Conservation (phyloP, 2,888 invertebrate species). For the Pyrgus malvae region DNA sequence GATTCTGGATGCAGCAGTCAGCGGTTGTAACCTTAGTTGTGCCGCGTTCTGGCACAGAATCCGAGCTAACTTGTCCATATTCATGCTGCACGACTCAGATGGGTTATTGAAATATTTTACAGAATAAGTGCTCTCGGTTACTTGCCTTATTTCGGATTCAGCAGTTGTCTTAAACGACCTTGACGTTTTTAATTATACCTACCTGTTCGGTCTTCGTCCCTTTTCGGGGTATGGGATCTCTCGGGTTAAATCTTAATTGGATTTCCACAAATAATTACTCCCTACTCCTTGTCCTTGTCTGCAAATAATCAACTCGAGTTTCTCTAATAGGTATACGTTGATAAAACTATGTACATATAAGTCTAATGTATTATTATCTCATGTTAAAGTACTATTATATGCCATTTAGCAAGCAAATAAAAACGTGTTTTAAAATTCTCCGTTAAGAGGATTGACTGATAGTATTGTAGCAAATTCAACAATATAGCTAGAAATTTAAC, state of each 20-base stretch:
- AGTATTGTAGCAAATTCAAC: too few species aligned
- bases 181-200: constrained; percentile 24
- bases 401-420: too few species aligned
- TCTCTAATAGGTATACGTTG: not conserved
- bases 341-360: too few species aligned
- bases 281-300: constrained; percentile 9
- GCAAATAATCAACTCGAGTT: not conserved
- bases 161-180: constrained; percentile 7
- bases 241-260: constrained; percentile 26
- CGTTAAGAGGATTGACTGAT: too few species aligned
- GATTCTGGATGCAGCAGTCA: constrained; percentile 73
- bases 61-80: constrained; percentile 60
- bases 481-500: too few species aligned
- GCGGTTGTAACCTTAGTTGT: constrained; percentile 67
- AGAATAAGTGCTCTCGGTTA: constrained; percentile 11
- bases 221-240: constrained; percentile 9
- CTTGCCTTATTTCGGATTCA: not conserved
- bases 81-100: constrained; percentile 41
- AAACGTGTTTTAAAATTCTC: too few species aligned
- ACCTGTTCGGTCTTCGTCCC: constrained; percentile 5
- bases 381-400: too few species aligned
- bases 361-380: too few species aligned
- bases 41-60: constrained; percentile 70
- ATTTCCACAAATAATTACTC: constrained; percentile 20
- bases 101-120: constrained; percentile 10